Base-by-base conservation (phyloP, 2,797 vertebrate genomes). In the Eulemur coronatus region DNA sequence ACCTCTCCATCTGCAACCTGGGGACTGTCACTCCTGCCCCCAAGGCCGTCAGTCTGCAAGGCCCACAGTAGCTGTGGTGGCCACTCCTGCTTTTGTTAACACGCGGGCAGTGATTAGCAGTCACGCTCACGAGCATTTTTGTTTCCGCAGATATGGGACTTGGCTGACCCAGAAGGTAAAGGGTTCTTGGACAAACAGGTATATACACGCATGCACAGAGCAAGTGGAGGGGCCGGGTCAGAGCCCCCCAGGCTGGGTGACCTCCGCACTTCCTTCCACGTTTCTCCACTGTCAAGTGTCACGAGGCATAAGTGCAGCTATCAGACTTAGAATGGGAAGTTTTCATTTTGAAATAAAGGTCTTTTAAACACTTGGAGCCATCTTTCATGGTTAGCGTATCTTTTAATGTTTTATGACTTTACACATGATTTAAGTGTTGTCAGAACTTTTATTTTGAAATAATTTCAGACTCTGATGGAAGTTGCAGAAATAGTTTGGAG, bases 111-210 rank as follows among this genome's bases (percentile, higher is more conserved):
- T 50, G 65, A 26, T 35, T 0, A 1, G 13, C 0, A 3, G 24
- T 50, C n/a, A 10, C 28, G 35, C 96, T 97, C 9, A 95, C 17
- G 0, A 76, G 8, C 43, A 5, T 79, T 69, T 96, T 96, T 98
- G 55, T 98, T 82, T 97, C 76, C 84, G 33, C 98, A 99, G 99
- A 99, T 99, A 98, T 99, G 99, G 99, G 99, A 99, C 98, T 98
- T 99, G 98, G 99, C 99, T 0, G 99, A 99, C 97, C 99, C 99
- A 0, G 99, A 99, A 97, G 99, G 99, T 86, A 99, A 99, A 99
- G 99, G 99, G 78, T 99, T 99, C 98, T 98, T 99, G 98, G 99
- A 99, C 98, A 99, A 99, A 98, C 99, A 99, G 99, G 99, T 99
- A 98, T 85, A 84, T 96, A 15, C 73, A 50, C 5, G 0, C 6